Evolutionary conservation across 2,113 vertebrate species (phyloP).

Genomic region (Acanthochromis polyacanthus): DNA sequence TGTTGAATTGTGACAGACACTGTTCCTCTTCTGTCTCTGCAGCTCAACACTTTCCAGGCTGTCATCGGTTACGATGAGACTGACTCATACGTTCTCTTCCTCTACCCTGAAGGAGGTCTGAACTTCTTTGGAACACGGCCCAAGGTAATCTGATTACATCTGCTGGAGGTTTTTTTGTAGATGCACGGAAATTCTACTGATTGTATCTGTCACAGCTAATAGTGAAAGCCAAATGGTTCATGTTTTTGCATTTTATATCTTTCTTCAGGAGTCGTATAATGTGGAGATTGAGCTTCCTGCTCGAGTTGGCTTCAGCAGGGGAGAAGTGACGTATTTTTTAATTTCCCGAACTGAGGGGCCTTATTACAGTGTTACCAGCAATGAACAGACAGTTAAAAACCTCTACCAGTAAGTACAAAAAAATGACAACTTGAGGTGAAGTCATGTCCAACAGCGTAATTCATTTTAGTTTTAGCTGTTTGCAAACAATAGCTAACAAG

Average conservation of each 20-base stretch:
- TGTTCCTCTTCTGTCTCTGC: conserved; percentile 8
- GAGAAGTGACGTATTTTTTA: conserved; percentile 81
- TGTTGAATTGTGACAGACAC: not conserved
- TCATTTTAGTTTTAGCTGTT: too few species aligned
- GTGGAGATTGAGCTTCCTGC: conserved; percentile 93
- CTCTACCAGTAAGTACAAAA: conserved; percentile 90
- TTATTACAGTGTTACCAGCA: conserved; percentile 88
- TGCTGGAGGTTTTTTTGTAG: not conserved
- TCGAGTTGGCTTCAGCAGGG: conserved; percentile 94
- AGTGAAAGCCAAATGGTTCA: not conserved
- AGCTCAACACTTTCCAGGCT: conserved; percentile 97
- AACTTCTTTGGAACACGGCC: conserved; percentile 93
- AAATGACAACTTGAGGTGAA: not conserved
- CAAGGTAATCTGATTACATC: conserved; percentile 76
- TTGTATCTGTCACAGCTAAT: not conserved
- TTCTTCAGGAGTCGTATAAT: conserved; percentile 88
- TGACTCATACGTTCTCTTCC: conserved; percentile 91
- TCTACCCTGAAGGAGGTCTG: conserved; percentile 91
- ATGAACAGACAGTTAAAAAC: conserved; percentile 88
- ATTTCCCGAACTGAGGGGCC: conserved; percentile 86
- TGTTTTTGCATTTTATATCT: not conserved
- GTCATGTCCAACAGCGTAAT: not conserved
- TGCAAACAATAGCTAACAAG: too few species aligned
- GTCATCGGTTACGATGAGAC: conserved; percentile 89
- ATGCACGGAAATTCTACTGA: not conserved